Base-by-base conservation (phyloP, 2,888 invertebrate species). In the Lampropteryx suffumata region DNA sequence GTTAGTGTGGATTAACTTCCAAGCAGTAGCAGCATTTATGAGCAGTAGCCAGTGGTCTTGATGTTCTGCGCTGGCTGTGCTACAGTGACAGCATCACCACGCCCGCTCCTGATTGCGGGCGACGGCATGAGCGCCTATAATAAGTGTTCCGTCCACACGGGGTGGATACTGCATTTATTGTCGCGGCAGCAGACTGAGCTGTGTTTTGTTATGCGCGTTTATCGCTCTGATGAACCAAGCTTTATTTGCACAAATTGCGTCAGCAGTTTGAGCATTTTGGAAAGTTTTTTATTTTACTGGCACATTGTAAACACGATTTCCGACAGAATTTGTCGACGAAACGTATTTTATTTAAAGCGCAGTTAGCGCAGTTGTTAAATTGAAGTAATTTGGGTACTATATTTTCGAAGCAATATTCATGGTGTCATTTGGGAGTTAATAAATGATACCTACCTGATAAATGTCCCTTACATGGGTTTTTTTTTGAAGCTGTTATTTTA, bases 121-220 rank as follows among this genome's bases (percentile, higher is more conserved):
- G 50, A 55, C 48, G 43, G 37, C 37, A 47, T 59, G 32, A 43
- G 32, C 39, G 50, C 55, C 52, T 50, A 45, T 67, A 57, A 61
- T 62, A 66, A 63, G 59, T 55, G 61, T 49, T 40, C 46, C 55
- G 63, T 61, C 61, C 58, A 59, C 59, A 54, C 51, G 42, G 47
- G 36, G 47, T 51, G 58, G 6, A 59, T 58, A 49, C 61, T 55
- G 55, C 61, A 59, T 67, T 64, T 57, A 66, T 59, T 51, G 55
- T 54, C 49, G 42, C 39, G 24, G 34, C 49, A 32, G 10, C 45
- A 43, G 21, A 10, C 50, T 49, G 46, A 61, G 60, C 45, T 58
- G 45, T 56, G 14, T 45, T 55, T 49, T 40, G 43, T 40, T 21
- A 21, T n/a, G 4, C 39, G 17, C 33, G 35, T 36, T 41, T 48